Evolutionary conservation across 2,888 invertebrate genomes (phyloP), one percentile per base, ranked within the genome.

Genomic region (Protodeltote pygarga): DNA sequence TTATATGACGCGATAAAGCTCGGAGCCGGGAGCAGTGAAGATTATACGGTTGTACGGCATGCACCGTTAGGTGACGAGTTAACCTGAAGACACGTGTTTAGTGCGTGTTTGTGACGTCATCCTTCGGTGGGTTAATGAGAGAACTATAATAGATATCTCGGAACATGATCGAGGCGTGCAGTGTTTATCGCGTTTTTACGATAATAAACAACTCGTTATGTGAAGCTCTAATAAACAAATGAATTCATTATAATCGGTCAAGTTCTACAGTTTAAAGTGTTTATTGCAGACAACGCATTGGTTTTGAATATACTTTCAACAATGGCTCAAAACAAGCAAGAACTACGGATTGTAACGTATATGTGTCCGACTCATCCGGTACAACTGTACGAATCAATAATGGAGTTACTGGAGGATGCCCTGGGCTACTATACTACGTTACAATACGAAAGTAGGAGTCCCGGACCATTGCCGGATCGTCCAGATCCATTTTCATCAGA

Each of bases 281-380:
- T 41, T 53, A 61, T 42, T 66, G 20, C 37, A 34, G 41, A 35
- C 51, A 34, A 19, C 29, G 31, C 27, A 32, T 34, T 51, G 27
- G 34, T 10, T 42, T 40, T 17, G 48, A 34, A 13, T 48, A 16
- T 34, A 40, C 29, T 24, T 42, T 31, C 42, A 37, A 81, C 70
- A 65, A 91, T 90, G 91, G 77, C 87, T 21, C 63, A 68, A 59
- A 71, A 65, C 40, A 86, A 83, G 60, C 64, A 70, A 45, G 87
- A 90, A 58, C 75, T 95, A 42, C 90, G 94, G 6, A 73, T 94
- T 29, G 87, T 93, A 53, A 94, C 94, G 0, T 94, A 94, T 72
- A 92, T 95, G 92, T 93, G 93, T 59, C 94, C 94, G 8, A 92
- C 93, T 31, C 91, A 94, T 55, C 94, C 94, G 3, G 92, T 94